These are phyloP conservation scores for Clarias pachynema DNA, from an alignment of 2,797 vertebrate genomes.

Conservation along the genomic window DNA sequence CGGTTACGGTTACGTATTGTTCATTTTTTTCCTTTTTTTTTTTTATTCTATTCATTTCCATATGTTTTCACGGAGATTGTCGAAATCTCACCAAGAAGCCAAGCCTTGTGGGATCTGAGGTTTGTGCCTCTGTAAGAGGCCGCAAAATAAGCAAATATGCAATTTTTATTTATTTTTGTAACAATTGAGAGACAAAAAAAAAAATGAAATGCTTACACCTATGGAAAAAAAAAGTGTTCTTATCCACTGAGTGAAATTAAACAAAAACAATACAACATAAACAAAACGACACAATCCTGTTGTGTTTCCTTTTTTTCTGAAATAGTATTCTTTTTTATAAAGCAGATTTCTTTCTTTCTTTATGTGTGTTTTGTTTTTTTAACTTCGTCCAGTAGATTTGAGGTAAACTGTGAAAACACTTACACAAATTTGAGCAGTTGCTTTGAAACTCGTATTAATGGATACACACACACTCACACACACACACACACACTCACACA, in stretches of 20 bases:
- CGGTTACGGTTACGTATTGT: slow-evolving; percentile 57
- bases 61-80: slow-evolving; percentile 71
- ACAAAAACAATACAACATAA: slow-evolving; percentile 70
- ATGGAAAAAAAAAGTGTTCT: slow-evolving; percentile 85
- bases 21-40: slow-evolving; percentile 41
- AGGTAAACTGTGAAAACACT: slow-evolving; percentile 89
- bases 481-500: slow-evolving; percentile 61
- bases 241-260: slow-evolving; percentile 85
- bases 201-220: slow-evolving; percentile 73
- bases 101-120: slow-evolving; percentile 81
- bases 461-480: slow-evolving; percentile 54
- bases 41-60: slow-evolving; percentile 48
- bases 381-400: slow-evolving; percentile 79
- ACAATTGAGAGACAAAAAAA: slow-evolving; percentile 71
- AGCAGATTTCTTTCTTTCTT: slow-evolving; percentile 50
- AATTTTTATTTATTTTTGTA: slow-evolving; percentile 90
- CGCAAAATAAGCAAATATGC: slow-evolving; percentile 93
- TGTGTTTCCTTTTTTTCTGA: slow-evolving; percentile 69
- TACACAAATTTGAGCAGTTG: slow-evolving; percentile 73
- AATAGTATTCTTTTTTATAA: slow-evolving; percentile 11
- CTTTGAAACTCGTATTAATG: slow-evolving; percentile 55
- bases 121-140: slow-evolving; percentile 87
- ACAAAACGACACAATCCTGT: slow-evolving; percentile 73
- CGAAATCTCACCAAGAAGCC: slow-evolving; percentile 75
- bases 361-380: slow-evolving; percentile 74